Percentiles rank a stretch among this genome's conserved stretches.
Evolutionary conservation across 2,113 vertebrate species (phyloP).

Genomic region (Hassar affinis): DNA sequence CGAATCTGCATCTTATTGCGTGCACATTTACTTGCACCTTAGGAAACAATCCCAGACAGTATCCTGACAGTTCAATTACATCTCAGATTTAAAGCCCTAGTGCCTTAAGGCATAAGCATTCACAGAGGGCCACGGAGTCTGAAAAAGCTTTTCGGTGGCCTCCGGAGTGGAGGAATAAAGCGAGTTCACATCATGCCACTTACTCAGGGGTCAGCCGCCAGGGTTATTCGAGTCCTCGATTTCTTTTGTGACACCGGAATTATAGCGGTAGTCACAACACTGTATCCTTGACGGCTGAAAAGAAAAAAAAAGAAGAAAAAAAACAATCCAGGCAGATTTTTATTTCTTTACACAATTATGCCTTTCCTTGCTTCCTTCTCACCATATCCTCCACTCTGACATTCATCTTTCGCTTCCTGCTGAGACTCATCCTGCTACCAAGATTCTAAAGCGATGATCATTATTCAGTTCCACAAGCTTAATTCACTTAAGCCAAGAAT

Average conservation of each 20-base stretch:
- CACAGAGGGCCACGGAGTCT: conserved; percentile 41
- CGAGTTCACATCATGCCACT: conserved; percentile 46
- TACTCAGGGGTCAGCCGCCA: conserved; percentile 56
- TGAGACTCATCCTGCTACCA: conserved; percentile 57
- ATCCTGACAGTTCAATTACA: conserved; percentile 59
- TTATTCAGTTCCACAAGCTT: conserved; percentile 56
- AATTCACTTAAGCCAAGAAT: conserved; percentile 69
- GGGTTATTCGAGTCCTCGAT: conserved; percentile 60
- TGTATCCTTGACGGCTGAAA: conserved; percentile 57
- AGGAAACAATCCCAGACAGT: conserved; percentile 56
- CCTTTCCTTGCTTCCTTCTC: conserved; percentile 36
- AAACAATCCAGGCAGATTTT: conserved; percentile 50
- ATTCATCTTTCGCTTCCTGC: conserved; percentile 56
- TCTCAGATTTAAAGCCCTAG: conserved; percentile 51
- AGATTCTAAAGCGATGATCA: conserved; percentile 55
- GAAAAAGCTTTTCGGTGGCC: conserved; percentile 53
- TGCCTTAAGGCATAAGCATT: conserved; percentile 48
- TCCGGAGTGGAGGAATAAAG: conserved; percentile 49
- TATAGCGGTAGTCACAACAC: conserved; percentile 53
- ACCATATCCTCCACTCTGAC: conserved; percentile 35
- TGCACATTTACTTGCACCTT: conserved; percentile 43
- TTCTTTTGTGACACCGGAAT: conserved; percentile 59
- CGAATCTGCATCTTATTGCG: conserved; percentile 48
- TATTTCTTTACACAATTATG: conserved; percentile 51
- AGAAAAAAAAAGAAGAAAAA: neutral